Evolutionary conservation across 2,797 vertebrate genomes (phyloP).

Genomic region (Siniperca scherzeri): DNA sequence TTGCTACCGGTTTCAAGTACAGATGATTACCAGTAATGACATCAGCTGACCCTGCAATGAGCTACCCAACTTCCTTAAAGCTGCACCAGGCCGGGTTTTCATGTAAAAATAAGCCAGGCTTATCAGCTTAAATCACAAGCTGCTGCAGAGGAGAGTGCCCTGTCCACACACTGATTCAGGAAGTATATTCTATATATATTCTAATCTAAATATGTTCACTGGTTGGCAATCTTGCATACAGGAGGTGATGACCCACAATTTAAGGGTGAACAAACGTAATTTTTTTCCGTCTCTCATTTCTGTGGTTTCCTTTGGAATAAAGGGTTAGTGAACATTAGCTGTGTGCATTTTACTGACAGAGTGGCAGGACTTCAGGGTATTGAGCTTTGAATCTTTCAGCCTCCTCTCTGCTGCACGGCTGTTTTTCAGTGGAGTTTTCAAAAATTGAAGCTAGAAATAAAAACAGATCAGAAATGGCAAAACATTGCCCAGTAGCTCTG

Average conservation of each 20-base stretch:
- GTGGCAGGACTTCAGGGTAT: background rate
- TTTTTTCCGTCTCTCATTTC: background rate
- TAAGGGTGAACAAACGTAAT: too few species aligned
- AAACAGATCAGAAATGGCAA: background rate
- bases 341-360: background rate
- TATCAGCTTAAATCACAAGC: constrained; percentile 33
- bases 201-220: background rate
- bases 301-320: background rate
- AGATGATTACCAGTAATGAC: constrained; percentile 47
- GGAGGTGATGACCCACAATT: background rate
- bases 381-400: background rate
- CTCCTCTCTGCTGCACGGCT: background rate
- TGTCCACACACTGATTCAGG: background rate
- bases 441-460: background rate
- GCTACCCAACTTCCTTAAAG: constrained; percentile 11
- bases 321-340: background rate
- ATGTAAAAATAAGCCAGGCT: constrained; percentile 28
- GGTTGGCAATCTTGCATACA: background rate
- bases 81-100: constrained; percentile 13
- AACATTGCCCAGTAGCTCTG: background rate
- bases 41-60: constrained; percentile 20
- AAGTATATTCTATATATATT: background rate
- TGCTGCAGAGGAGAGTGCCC: background rate
- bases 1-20: constrained; percentile 25
- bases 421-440: background rate